A percentile compares a stretch with the other conserved stretches of the same genome.
Evolutionary conservation across 1,140 invertebrate genomes (phyloP).

Genomic region (Dryas iulia): DNA sequence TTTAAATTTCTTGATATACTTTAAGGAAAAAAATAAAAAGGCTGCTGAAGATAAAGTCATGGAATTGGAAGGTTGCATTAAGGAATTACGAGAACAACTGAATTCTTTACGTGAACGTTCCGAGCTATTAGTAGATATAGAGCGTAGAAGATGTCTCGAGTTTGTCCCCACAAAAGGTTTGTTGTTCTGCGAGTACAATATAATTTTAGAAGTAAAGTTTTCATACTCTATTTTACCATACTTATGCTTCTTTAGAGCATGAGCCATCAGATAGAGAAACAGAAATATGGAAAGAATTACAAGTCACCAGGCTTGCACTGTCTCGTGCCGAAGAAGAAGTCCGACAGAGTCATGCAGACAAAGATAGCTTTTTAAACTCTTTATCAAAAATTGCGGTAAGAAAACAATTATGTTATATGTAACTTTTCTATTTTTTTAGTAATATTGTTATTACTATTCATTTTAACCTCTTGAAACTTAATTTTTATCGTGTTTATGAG

Average conservation of each 20-base stretch:
- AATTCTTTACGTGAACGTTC: constrained; percentile 50
- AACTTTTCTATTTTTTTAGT: neutral
- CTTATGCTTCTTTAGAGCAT: constrained; percentile 45
- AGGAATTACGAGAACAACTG: constrained; percentile 53
- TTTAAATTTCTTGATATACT: no score
- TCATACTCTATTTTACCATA: neutral
- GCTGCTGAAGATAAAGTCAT: constrained; percentile 38
- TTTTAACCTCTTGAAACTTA: no score
- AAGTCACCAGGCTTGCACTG: constrained; percentile 53
- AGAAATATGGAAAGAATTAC: constrained; percentile 67
- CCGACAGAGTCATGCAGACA: constrained; percentile 58
- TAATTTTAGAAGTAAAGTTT: neutral
- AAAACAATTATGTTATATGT: neutral
- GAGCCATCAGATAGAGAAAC: constrained; percentile 67
- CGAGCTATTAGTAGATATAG: constrained; percentile 54
- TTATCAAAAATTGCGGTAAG: constrained; percentile 64
- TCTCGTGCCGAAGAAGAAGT: constrained; percentile 59
- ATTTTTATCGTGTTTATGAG: no score
- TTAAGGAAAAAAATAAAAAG: constrained; percentile 50
- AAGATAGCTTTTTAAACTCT: constrained; percentile 65
- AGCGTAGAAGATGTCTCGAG: constrained; percentile 54
- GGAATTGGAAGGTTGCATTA: constrained; percentile 51
- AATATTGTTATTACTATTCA: no score
- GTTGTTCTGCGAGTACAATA: neutral
- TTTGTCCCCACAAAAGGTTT: constrained; percentile 63